Evolutionary conservation across 2,797 vertebrate species (phyloP).

Genomic region (Sphenodon punctatus): DNA sequence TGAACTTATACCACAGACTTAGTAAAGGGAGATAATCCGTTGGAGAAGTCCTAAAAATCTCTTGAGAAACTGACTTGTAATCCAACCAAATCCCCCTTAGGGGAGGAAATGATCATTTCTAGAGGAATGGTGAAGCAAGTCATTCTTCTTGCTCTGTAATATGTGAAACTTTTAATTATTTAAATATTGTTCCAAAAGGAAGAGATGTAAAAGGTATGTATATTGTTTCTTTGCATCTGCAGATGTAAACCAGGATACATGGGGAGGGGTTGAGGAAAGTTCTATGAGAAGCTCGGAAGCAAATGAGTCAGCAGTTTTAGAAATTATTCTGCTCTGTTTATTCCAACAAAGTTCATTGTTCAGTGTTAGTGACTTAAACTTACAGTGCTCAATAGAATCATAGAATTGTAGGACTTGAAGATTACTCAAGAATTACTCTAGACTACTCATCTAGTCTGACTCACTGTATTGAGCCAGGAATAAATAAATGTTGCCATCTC

Average conservation of each 20-base stretch:
- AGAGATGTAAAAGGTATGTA: background rate
- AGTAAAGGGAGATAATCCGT: background rate
- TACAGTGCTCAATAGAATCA: too few relatives aligned
- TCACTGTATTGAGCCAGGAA: too few relatives aligned
- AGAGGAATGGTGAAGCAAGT: too few relatives aligned
- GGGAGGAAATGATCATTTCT: background rate
- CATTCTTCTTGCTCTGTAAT: too few relatives aligned
- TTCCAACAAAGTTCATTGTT: constrained; percentile 6
- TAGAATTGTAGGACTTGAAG: too few relatives aligned
- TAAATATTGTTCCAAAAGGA: background rate
- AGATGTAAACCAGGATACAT: background rate
- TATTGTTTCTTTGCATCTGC: background rate
- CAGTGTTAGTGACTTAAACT: background rate
- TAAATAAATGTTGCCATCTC: too few relatives aligned
- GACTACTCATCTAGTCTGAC: too few relatives aligned
- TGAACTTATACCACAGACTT: background rate
- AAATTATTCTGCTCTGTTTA: background rate
- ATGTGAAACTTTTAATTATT: background rate
- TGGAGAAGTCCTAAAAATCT: background rate
- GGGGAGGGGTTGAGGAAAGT: background rate
- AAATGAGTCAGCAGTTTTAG: background rate
- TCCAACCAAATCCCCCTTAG: background rate
- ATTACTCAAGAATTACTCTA: too few relatives aligned
- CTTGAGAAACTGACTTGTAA: background rate
- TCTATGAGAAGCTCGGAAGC: background rate